Base-by-base conservation (phyloP, 1,140 invertebrate genomes). In the Lanistes nyassanus region DNA sequence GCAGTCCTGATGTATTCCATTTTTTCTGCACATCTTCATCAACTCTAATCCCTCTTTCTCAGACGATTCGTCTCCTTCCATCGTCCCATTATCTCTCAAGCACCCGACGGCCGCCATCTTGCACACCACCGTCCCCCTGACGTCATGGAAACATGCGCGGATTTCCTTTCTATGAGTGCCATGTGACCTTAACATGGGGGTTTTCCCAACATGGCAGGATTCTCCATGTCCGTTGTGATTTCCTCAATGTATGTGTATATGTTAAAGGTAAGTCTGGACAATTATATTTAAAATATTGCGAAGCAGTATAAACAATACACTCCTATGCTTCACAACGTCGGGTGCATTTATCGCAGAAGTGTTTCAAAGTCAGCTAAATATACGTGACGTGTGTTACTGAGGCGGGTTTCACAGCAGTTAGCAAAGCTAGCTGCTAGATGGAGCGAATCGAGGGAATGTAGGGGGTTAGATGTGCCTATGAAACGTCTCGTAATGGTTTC, bases 41-140 rank as follows among this genome's bases (percentile, higher is more conserved):
- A 81, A 64, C 47, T 79, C 75, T 70, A 53, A 72, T 29, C 64
- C 70, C 62, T 56, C 75, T 58, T 76, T 77, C 53, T 75, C 72
- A 66, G 75, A 37, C 39, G 66, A 34, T 77, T 81, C 79, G 37
- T 79, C 79, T 69, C 76, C 75, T 77, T 79, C 80, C 71, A 80
- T 72, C 56, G 70, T 78, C 70, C 81, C 71, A 78, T 71, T 81
- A 75, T 81, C 78, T 64, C 75, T 78, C 80, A 81, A 73, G 79
- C 81, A 84, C 80, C 82, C 81, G 77, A 84, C 81, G 65, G 79
- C 79, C 83, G 83, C 83, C 83, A 84, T 84, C 80, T 83, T 84
- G 81, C 77, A 81, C 78, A 84, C 81, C 80, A 83, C 79, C 81
- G 79, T 81, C 80, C 78, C 76, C 75, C 73, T 84, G 80, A 83